Conservation (phyloP, 1,140 invertebrate genomes). For the Physella acuta region DNA sequence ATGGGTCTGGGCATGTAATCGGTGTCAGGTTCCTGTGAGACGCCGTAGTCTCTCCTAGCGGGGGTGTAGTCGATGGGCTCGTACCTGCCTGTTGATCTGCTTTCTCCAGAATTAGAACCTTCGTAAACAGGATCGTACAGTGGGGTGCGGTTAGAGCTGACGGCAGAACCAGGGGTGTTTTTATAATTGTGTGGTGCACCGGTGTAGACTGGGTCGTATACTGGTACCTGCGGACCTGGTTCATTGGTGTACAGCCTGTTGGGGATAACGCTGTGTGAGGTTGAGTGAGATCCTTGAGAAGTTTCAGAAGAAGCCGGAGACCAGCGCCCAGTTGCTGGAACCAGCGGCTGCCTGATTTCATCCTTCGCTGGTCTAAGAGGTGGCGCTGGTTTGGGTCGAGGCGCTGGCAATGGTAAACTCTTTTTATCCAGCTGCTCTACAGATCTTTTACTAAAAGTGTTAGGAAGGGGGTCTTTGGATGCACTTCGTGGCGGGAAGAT, state of each 20-base stretch:
- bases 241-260: neutral
- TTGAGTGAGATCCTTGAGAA: neutral
- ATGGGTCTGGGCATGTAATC: conserved; percentile 12
- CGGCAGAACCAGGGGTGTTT: neutral
- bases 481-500: conserved; percentile 20
- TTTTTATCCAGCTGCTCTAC: neutral
- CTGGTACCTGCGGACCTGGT: neutral
- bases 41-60: neutral
- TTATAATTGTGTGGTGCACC: neutral
- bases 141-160: neutral
- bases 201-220: conserved; percentile 1
- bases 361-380: neutral
- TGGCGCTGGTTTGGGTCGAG: neutral
- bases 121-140: conserved; percentile 10
- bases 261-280: neutral
- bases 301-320: neutral
- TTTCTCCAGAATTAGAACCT: neutral
- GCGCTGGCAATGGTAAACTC: neutral
- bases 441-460: conserved; percentile 24
- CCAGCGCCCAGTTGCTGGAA: neutral
- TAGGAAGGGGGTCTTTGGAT: conserved; percentile 20
- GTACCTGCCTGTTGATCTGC: conserved; percentile 13
- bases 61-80: conserved; percentile 14
- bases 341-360: neutral
- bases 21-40: conserved; percentile 13